Percentiles rank a stretch among this genome's conserved stretches.
Conservation (phyloP, 2,888 invertebrate genomes). For the Belgica antarctica region DNA sequence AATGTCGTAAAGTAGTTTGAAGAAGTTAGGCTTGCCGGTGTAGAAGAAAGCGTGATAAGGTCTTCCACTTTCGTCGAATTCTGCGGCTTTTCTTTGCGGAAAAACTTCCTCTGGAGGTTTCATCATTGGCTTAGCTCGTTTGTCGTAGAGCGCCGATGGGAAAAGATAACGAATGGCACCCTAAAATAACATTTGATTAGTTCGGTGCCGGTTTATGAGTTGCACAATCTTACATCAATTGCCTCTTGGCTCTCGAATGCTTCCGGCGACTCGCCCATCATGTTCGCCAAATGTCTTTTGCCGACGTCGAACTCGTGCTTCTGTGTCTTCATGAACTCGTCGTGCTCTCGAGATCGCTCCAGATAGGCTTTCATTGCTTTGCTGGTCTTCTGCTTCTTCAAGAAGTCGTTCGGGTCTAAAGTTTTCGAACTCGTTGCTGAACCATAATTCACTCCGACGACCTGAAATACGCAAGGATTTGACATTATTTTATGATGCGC, state of each 20-base stretch:
- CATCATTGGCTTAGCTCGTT: constrained; percentile 84
- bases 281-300: constrained; percentile 93
- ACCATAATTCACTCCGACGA: constrained; percentile 15
- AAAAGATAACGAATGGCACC: constrained; percentile 90
- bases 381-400: constrained; percentile 65
- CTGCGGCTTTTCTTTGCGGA: constrained; percentile 78
- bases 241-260: constrained; percentile 78
- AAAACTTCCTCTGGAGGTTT: constrained; percentile 85
- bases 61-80: constrained; percentile 86
- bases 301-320: constrained; percentile 83
- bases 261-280: constrained; percentile 95
- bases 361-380: constrained; percentile 89
- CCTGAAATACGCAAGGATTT: not conserved
- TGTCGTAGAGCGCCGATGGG: constrained; percentile 88
- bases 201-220: not conserved
- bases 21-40: constrained; percentile 83
- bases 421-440: not conserved
- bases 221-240: constrained; percentile 65
- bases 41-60: constrained; percentile 92
- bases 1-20: constrained; percentile 75
- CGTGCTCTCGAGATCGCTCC: constrained; percentile 75
- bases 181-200: constrained; percentile 55
- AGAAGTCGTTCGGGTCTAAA: not conserved
- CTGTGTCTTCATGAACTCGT: constrained; percentile 79
- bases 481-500: not conserved